These are phyloP conservation scores for Crenichthys baileyi DNA, from an alignment of 2,797 vertebrate species.

Conservation along the genomic window DNA sequence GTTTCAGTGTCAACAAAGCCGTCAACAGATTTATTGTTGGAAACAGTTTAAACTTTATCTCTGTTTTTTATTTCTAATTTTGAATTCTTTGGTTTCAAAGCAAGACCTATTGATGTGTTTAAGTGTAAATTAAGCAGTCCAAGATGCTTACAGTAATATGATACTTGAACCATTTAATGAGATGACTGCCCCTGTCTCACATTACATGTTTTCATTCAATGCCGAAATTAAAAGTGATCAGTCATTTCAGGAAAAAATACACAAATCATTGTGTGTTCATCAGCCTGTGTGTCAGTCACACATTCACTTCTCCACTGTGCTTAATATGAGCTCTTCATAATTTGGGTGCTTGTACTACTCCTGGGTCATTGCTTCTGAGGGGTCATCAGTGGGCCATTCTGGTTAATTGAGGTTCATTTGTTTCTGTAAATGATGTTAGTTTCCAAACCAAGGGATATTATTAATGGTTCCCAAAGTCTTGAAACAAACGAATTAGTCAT, in stretches of 20 bases:
- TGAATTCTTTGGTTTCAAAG: slow-evolving; percentile 12
- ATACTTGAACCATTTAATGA: slow-evolving; percentile 5
- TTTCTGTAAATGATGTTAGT: slow-evolving; percentile 49
- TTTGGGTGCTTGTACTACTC: slow-evolving; percentile 48
- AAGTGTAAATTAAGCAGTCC: slow-evolving; percentile 31
- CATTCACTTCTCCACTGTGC: slow-evolving; percentile 53
- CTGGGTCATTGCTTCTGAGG: slow-evolving; percentile 50
- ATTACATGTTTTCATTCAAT: slow-evolving; percentile 10
- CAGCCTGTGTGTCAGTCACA: slow-evolving; percentile 26
- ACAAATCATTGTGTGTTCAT: slow-evolving; percentile 10
- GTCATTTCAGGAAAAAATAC: slow-evolving; percentile 20
- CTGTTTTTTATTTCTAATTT: slow-evolving; percentile 36
- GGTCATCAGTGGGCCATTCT: slow-evolving; percentile 44
- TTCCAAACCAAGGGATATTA: slow-evolving; percentile 28
- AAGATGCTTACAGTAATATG: slow-evolving; percentile 25
- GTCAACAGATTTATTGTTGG: not conserved
- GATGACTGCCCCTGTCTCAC: slow-evolving; percentile 1
- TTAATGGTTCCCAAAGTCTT: slow-evolving; percentile 20
- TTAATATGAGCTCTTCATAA: slow-evolving; percentile 57
- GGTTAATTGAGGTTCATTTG: slow-evolving; percentile 76
- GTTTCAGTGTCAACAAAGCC: slow-evolving; percentile 23
- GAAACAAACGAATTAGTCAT: not conserved
- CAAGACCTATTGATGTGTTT: slow-evolving; percentile 30
- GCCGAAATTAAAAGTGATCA: slow-evolving; percentile 6
- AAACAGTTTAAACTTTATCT: slow-evolving; percentile 14